A percentile compares a stretch with the other conserved stretches of the same genome.
phyloP scores from a whole-genome alignment of 2,888 invertebrate genomes.

The Plebejus argus region DNA sequence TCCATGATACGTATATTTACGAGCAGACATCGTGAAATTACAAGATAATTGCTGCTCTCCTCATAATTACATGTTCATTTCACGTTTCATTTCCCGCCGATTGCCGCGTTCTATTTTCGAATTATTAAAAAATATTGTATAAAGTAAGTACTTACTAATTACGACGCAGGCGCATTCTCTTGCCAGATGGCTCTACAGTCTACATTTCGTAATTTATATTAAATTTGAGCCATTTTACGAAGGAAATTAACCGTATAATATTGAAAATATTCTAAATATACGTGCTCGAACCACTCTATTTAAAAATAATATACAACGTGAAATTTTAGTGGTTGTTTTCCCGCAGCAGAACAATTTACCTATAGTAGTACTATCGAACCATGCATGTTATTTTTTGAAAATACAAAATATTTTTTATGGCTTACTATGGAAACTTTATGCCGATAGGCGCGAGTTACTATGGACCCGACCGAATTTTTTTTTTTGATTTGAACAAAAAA shows the following conservation, averaged over 20 bases:
- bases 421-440: too few species aligned
- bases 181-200: background rate
- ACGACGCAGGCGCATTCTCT: background rate
- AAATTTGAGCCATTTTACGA: background rate
- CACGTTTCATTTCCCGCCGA: constrained; percentile 40
- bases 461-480: too few species aligned
- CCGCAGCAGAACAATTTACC: too few species aligned
- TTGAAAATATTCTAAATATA: background rate
- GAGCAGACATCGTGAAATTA: constrained; percentile 15
- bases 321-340: too few species aligned
- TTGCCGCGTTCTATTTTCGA: constrained; percentile 7
- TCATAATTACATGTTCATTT: constrained; percentile 41
- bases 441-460: too few species aligned
- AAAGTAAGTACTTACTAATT: too few species aligned
- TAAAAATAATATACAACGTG: too few species aligned
- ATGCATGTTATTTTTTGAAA: too few species aligned
- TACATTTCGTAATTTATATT: background rate
- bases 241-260: background rate
- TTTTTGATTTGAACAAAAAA: too few species aligned
- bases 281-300: too few species aligned
- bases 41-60: constrained; percentile 22
- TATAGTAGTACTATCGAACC: too few species aligned
- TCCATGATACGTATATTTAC: constrained; percentile 17
- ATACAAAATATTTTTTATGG: too few species aligned
- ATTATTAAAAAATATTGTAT: constrained; percentile 17